Percentiles rank a stretch among this genome's conserved stretches.
Evolutionary conservation across 2,113 vertebrate genomes (phyloP).

Genomic region (Notothenia rossii): DNA sequence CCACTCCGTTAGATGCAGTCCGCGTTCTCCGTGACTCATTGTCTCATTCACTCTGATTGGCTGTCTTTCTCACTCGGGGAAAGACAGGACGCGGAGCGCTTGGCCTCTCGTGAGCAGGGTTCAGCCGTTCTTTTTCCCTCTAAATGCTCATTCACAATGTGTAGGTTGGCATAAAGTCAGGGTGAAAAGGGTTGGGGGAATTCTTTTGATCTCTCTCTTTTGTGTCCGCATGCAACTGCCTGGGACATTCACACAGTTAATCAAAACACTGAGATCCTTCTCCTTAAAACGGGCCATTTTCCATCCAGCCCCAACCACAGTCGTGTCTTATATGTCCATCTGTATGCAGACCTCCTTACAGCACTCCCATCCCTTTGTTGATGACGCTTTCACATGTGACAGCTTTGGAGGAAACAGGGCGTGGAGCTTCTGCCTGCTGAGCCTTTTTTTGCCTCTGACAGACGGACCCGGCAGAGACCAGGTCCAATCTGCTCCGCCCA

Average conservation of each 20-base stretch:
- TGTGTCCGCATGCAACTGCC: slow-evolving; percentile 3
- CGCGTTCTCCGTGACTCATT: slow-evolving; percentile 69
- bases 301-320: neutral
- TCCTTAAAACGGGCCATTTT: neutral
- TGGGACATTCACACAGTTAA: neutral
- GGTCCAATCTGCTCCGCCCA: slow-evolving; percentile 43
- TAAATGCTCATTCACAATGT: slow-evolving; percentile 37
- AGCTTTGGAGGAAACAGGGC: slow-evolving; percentile 68
- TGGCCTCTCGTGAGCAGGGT: slow-evolving; percentile 59
- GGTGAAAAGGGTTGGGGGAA: neutral
- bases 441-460: slow-evolving; percentile 47
- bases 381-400: slow-evolving; percentile 65
- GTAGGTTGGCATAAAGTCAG: neutral
- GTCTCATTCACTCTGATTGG: slow-evolving; percentile 70
- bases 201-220: slow-evolving; percentile 3
- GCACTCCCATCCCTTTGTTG: slow-evolving; percentile 21
- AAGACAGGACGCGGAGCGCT: slow-evolving; percentile 46
- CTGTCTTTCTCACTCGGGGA: slow-evolving; percentile 56
- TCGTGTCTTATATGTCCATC: slow-evolving; percentile 30
- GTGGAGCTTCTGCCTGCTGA: slow-evolving; percentile 60
- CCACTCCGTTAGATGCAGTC: slow-evolving; percentile 62
- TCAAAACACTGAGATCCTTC: slow-evolving; percentile 4
- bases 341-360: slow-evolving; percentile 16
- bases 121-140: slow-evolving; percentile 59
- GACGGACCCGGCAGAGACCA: slow-evolving; percentile 35